Percentiles rank a stretch among this genome's conserved stretches.
These are phyloP conservation scores for Megamerina dolium DNA, from an alignment of 2,888 invertebrate genomes.

Conservation along the genomic window DNA sequence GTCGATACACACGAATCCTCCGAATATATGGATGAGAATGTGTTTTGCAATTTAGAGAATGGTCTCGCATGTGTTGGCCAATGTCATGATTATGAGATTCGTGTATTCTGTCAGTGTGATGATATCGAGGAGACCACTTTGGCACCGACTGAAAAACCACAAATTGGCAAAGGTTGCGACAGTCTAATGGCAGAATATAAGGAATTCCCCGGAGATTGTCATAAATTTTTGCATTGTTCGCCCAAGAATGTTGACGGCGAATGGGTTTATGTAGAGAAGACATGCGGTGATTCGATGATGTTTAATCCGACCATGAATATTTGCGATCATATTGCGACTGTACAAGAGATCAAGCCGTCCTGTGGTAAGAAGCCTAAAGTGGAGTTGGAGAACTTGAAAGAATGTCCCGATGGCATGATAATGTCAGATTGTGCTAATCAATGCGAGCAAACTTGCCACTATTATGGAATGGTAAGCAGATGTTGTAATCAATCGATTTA, in stretches of 20 bases:
- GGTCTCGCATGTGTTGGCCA: conserved; percentile 64
- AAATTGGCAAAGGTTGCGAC: conserved; percentile 33
- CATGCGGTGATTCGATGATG: conserved; percentile 59
- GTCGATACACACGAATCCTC: conserved; percentile 56
- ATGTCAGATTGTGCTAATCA: conserved; percentile 65
- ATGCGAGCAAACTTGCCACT: conserved; percentile 66
- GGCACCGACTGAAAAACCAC: conserved; percentile 32
- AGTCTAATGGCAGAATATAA: conserved; percentile 54
- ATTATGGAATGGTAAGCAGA: conserved; percentile 51
- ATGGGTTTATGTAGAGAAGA: conserved; percentile 56
- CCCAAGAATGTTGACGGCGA: conserved; percentile 47
- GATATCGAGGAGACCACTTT: conserved; percentile 16
- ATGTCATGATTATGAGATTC: conserved; percentile 80
- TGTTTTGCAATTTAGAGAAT: conserved; percentile 66
- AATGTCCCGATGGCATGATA: conserved; percentile 50
- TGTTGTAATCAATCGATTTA: not conserved
- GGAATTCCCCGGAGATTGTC: conserved; percentile 61
- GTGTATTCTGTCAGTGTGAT: conserved; percentile 64
- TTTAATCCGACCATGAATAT: conserved; percentile 60
- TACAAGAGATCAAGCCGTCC: conserved; percentile 56
- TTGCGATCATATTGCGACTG: conserved; percentile 61
- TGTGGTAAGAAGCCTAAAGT: conserved; percentile 48
- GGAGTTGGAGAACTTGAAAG: conserved; percentile 12
- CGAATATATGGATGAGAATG: conserved; percentile 67
- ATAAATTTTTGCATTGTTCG: conserved; percentile 64